Evolutionary conservation across 2,888 invertebrate genomes (phyloP), one percentile per base, ranked within the genome.

Genomic region (Octodonta nipae): DNA sequence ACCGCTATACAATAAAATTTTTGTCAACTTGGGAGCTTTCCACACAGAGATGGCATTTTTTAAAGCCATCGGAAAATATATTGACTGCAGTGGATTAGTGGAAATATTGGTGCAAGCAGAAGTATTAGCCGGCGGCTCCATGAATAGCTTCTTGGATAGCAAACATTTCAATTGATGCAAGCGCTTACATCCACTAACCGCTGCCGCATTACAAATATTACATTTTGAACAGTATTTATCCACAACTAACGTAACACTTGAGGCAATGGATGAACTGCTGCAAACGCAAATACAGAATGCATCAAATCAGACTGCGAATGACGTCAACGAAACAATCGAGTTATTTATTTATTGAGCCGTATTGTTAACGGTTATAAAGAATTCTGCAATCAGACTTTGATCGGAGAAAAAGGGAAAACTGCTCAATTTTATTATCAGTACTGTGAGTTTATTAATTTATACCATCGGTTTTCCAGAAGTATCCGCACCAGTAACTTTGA

Each of bases 41-140:
- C 35, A 38, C 17, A 38, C 29, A 31, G 13, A 28, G 24, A 24
- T 34, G 29, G 20, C 34, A 17, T 55, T 36, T 26, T 55, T 54
- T 26, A 52, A 41, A 54, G 53, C 51, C 2, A 39, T 56, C 22
- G 55, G 54, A 28, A 54, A 52, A 36, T 51, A 38, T 35, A 55
- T 56, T 29, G 52, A 54, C 32, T 35, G 11, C 36, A 38, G 49
- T 47, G 54, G 55, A 39, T 41, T 56, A 36, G 29, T 45, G 8
- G 42, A 53, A 11, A 45, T 52, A 25, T 6, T 52, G 25, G 52
- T 55, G 5, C 35, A 54, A 44, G 41, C 46, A 16, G 52, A 52
- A 37, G 42, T 40, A 30, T 33, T 55, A 41, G 54, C 52, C 1
- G 36, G 34, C 16, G 54, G 55, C 5, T 56, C 55, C 1, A 38